Conservation (phyloP, 2,888 invertebrate genomes). For the Mystacides longicornis region DNA sequence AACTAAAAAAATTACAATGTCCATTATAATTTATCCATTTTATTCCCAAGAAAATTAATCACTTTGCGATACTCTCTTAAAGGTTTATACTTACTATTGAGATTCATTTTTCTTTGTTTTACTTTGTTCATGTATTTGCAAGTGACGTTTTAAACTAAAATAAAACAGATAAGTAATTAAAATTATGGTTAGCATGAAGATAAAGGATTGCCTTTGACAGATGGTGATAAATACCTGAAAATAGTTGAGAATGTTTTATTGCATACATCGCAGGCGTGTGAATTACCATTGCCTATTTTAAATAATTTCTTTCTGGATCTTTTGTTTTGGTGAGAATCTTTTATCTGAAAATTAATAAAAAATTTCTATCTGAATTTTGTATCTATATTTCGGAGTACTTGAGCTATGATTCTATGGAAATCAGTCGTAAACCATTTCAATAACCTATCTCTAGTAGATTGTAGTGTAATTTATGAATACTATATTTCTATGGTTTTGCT, state of each 20-base stretch:
- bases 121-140: slow-evolving; percentile 15
- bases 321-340: slow-evolving; percentile 29
- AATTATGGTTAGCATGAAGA: not conserved
- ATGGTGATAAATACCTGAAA: slow-evolving; percentile 14
- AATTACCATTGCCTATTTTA: too few relatives aligned
- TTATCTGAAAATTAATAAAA: slow-evolving; percentile 22
- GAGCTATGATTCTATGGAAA: too few relatives aligned
- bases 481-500: too few relatives aligned
- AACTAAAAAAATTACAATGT: not conserved
- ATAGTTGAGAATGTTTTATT: slow-evolving; percentile 18
- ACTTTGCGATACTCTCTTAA: not conserved
- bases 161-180: not conserved
- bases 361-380: too few relatives aligned
- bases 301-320: too few relatives aligned
- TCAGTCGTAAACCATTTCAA: not conserved
- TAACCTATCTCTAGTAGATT: too few relatives aligned
- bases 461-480: not conserved
- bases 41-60: not conserved
- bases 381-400: too few relatives aligned
- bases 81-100: not conserved
- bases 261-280: slow-evolving; percentile 18
- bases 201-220: not conserved
- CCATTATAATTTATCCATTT: not conserved
- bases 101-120: not conserved
- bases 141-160: slow-evolving; percentile 23